Evolutionary conservation across 2,888 invertebrate species (phyloP).

Genomic region (Aphodius granarius): DNA sequence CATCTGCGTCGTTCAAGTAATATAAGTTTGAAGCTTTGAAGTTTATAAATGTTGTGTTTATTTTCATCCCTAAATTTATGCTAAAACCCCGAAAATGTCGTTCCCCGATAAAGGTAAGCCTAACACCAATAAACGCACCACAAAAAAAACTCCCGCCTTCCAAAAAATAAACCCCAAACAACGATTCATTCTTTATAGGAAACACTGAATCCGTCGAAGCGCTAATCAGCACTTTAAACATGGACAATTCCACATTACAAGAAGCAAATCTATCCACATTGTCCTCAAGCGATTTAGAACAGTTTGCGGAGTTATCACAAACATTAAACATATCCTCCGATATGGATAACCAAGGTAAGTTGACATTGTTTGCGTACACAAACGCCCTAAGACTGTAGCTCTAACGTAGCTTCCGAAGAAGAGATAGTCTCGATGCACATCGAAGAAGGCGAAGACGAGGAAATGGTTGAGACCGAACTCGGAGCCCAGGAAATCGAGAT

Average conservation of each 20-base stretch:
- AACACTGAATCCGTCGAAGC: slow-evolving; percentile 41
- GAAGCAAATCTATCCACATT: slow-evolving; percentile 41
- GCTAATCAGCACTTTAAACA: slow-evolving; percentile 42
- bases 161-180: background rate
- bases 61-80: slow-evolving; percentile 33
- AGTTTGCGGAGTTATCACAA: slow-evolving; percentile 47
- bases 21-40: slow-evolving; percentile 46
- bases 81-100: slow-evolving; percentile 39
- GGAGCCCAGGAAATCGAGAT: slow-evolving; percentile 48
- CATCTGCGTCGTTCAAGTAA: slow-evolving; percentile 21
- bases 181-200: slow-evolving; percentile 35
- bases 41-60: slow-evolving; percentile 41
- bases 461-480: slow-evolving; percentile 45
- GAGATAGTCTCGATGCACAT: slow-evolving; percentile 22
- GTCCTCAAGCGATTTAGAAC: slow-evolving; percentile 44
- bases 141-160: background rate
- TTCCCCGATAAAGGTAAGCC: slow-evolving; percentile 41
- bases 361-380: background rate
- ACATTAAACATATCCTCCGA: slow-evolving; percentile 44
- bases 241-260: slow-evolving; percentile 40
- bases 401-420: slow-evolving; percentile 22
- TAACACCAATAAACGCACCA: background rate
- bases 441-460: slow-evolving; percentile 39
- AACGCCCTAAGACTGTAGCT: background rate
- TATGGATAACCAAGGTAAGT: slow-evolving; percentile 46